These are phyloP conservation scores for Crioceris asparagi DNA, from an alignment of 2,888 invertebrate genomes.

Conservation along the genomic window DNA sequence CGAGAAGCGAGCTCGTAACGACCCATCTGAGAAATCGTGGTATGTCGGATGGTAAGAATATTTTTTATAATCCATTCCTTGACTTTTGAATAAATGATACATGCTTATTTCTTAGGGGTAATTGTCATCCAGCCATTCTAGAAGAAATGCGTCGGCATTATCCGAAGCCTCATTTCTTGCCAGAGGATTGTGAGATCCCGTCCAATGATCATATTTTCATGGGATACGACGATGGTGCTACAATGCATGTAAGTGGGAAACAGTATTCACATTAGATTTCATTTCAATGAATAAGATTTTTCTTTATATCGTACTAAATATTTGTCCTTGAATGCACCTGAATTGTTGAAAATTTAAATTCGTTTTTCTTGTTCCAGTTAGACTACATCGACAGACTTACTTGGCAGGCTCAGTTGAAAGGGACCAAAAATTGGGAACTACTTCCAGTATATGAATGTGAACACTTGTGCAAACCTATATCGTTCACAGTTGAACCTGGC, in stretches of 20 bases:
- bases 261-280: not conserved
- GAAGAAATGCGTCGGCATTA: constrained; percentile 65
- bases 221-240: constrained; percentile 82
- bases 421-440: constrained; percentile 75
- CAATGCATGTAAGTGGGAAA: constrained; percentile 64
- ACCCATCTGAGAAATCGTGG: constrained; percentile 60
- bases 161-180: constrained; percentile 73
- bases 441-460: constrained; percentile 84
- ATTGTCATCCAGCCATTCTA: constrained; percentile 75
- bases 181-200: constrained; percentile 79
- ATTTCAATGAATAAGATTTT: too few species aligned
- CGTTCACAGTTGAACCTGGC: constrained; percentile 72
- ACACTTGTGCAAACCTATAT: constrained; percentile 57
- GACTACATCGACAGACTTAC: constrained; percentile 85
- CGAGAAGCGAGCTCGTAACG: constrained; percentile 49
- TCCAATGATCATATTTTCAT: constrained; percentile 85
- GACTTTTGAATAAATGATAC: not conserved
- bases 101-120: constrained; percentile 49
- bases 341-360: too few species aligned
- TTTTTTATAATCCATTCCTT: not conserved
- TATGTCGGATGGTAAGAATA: constrained; percentile 77
- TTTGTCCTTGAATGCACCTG: too few species aligned
- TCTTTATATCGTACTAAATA: too few species aligned
- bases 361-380: constrained; percentile 49
- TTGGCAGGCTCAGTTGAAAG: constrained; percentile 88